Evolutionary conservation across 2,797 vertebrate genomes (phyloP).

Genomic region (Babyrousa celebensis): DNA sequence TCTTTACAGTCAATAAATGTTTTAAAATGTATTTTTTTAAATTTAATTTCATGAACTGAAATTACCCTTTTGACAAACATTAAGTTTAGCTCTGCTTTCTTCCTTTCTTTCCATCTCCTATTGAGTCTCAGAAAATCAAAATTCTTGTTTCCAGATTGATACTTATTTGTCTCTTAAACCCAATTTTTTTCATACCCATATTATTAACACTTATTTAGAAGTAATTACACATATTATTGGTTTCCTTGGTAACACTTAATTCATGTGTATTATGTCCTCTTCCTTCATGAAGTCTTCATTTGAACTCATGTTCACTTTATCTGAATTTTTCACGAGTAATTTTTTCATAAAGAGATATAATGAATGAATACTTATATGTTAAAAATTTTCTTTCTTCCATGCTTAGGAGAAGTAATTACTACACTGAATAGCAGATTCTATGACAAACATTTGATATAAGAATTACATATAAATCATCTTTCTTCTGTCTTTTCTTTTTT

Average conservation of each 20-base stretch:
- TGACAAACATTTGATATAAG: neutral
- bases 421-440: neutral
- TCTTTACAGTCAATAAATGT: neutral
- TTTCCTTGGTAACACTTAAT: neutral
- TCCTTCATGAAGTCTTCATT: neutral
- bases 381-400: slow-evolving; percentile 14
- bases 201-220: neutral
- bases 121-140: neutral
- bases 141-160: neutral
- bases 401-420: neutral
- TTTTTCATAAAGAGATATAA: neutral
- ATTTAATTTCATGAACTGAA: neutral
- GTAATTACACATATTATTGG: neutral
- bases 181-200: neutral
- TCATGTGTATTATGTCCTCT: neutral
- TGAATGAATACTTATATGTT: neutral
- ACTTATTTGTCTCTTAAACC: neutral
- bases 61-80: neutral
- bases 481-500: neutral
- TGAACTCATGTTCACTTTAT: neutral
- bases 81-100: neutral
- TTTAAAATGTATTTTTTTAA: neutral
- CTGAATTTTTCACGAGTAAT: neutral
- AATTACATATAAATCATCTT: slow-evolving; percentile 2
- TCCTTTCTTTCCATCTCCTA: neutral